phyloP scores from a whole-genome alignment of 92 coral and sea anemone genomes.

The Actinostola sp. region DNA sequence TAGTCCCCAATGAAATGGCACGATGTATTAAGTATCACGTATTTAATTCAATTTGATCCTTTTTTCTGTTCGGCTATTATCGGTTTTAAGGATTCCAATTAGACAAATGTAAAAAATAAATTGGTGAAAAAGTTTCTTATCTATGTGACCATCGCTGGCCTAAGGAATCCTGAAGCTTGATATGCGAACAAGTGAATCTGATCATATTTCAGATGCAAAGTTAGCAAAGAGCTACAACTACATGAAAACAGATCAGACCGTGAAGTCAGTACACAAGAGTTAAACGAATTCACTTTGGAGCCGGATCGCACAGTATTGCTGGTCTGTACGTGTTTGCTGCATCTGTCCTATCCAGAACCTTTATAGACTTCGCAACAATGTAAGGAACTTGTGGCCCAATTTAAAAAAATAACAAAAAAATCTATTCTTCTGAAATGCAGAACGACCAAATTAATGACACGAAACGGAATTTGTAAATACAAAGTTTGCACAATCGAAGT shows the following conservation, averaged over 20 bases:
- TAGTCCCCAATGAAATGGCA: not conserved
- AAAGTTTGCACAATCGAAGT: slow-evolving; percentile 66
- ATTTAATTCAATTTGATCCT: slow-evolving; percentile 25
- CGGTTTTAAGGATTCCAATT: slow-evolving; percentile 43
- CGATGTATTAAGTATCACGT: slow-evolving; percentile 21
- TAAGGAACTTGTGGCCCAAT: slow-evolving; percentile 16
- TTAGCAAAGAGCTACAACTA: slow-evolving; percentile 26
- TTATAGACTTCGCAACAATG: slow-evolving; percentile 15
- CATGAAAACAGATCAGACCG: slow-evolving; percentile 5
- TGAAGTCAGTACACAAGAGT: too few species aligned
- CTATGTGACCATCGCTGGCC: slow-evolving; percentile 33
- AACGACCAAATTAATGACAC: slow-evolving; percentile 79
- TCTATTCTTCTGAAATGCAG: slow-evolving; percentile 25
- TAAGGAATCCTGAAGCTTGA: slow-evolving; percentile 35
- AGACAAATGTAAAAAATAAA: slow-evolving; percentile 47
- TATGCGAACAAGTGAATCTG: slow-evolving; percentile 26
- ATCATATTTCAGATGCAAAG: slow-evolving; percentile 12
- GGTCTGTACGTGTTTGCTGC: slow-evolving; percentile 23
- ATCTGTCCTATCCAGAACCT: slow-evolving; percentile 75
- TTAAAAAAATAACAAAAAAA: slow-evolving; percentile 35
- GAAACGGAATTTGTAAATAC: slow-evolving; percentile 82
- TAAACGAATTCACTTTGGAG: slow-evolving; percentile 28
- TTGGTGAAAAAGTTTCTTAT: slow-evolving; percentile 38
- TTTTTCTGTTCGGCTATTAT: slow-evolving; percentile 44
- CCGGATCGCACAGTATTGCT: too few species aligned